Percentiles rank a stretch among this genome's conserved stretches.
Conservation (phyloP, 2,888 invertebrate genomes). For the Hypomecis punctinalis region DNA sequence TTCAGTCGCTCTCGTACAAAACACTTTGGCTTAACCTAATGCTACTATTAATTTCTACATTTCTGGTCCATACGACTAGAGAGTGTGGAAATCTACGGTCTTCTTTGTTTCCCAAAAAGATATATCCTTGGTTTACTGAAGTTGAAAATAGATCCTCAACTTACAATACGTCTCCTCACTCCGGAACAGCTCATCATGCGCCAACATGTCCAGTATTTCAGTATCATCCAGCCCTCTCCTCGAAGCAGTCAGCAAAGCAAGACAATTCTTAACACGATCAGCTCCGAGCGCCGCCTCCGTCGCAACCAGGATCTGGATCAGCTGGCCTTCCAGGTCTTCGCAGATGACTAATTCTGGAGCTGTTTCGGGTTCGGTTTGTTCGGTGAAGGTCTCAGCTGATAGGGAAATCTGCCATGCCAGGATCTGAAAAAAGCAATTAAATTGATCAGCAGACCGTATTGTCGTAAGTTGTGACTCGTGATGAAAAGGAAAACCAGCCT, state of each 20-base stretch:
- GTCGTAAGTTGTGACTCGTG: too few relatives aligned
- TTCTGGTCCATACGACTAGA: too few relatives aligned
- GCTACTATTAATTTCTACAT: too few relatives aligned
- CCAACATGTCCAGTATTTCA: slow-evolving; percentile 90
- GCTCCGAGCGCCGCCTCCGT: slow-evolving; percentile 88
- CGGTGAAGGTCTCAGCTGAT: slow-evolving; percentile 79
- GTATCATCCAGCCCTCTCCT: slow-evolving; percentile 92
- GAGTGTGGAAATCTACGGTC: too few relatives aligned
- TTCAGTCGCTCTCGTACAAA: too few relatives aligned
- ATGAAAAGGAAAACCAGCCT: too few relatives aligned
- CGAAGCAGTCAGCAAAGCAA: slow-evolving; percentile 90
- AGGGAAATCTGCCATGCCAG: slow-evolving; percentile 82
- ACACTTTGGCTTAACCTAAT: too few relatives aligned
- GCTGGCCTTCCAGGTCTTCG: slow-evolving; percentile 84
- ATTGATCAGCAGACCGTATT: too few relatives aligned
- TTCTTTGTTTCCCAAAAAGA: too few relatives aligned
- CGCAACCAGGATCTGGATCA: slow-evolving; percentile 87
- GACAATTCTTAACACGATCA: slow-evolving; percentile 87
- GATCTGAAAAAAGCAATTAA: slow-evolving; percentile 59
- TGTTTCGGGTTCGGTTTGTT: slow-evolving; percentile 71
- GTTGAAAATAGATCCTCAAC: slow-evolving; percentile 42
- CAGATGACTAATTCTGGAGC: slow-evolving; percentile 72
- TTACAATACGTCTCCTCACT: slow-evolving; percentile 87
- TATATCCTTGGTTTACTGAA: too few relatives aligned
- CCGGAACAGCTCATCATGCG: slow-evolving; percentile 86